Evolutionary conservation across 2,888 invertebrate species (phyloP).

Genomic region (Athetis lepigone): DNA sequence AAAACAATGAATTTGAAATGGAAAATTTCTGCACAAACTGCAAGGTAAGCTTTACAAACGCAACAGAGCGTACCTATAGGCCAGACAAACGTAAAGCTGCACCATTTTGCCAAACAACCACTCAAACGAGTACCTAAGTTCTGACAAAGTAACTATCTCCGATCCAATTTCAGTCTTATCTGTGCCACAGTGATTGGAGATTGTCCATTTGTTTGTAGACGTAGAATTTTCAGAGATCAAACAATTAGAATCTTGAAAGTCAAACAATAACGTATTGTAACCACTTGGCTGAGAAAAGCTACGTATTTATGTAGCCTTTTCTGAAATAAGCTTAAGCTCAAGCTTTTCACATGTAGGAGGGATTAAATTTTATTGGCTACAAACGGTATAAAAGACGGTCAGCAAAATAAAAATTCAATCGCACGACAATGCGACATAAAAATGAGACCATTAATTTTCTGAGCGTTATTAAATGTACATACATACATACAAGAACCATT

Average conservation of each 20-base stretch:
- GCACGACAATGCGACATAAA: background rate
- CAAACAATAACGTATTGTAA: background rate
- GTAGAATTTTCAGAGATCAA: background rate
- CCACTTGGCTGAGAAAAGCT: background rate
- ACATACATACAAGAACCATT: background rate
- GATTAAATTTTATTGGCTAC: background rate
- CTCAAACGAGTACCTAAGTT: slow-evolving; percentile 33
- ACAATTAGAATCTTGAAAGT: background rate
- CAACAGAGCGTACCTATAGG: slow-evolving; percentile 21
- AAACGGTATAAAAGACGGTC: background rate
- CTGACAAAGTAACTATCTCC: slow-evolving; percentile 21
- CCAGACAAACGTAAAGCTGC: slow-evolving; percentile 16
- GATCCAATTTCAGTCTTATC: slow-evolving; percentile 17
- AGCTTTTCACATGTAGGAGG: background rate
- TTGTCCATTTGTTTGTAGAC: background rate
- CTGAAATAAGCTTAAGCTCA: background rate
- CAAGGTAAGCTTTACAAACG: slow-evolving; percentile 23
- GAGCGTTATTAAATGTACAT: background rate
- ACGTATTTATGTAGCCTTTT: background rate
- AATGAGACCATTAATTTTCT: background rate
- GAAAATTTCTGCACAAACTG: slow-evolving; percentile 24
- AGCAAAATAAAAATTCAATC: background rate
- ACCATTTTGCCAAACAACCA: slow-evolving; percentile 30
- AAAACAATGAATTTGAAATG: slow-evolving; percentile 31
- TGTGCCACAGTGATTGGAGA: slow-evolving; percentile 4